phyloP scores from a whole-genome alignment of 2,113 vertebrate genomes.

The Spilogale gracilis region DNA sequence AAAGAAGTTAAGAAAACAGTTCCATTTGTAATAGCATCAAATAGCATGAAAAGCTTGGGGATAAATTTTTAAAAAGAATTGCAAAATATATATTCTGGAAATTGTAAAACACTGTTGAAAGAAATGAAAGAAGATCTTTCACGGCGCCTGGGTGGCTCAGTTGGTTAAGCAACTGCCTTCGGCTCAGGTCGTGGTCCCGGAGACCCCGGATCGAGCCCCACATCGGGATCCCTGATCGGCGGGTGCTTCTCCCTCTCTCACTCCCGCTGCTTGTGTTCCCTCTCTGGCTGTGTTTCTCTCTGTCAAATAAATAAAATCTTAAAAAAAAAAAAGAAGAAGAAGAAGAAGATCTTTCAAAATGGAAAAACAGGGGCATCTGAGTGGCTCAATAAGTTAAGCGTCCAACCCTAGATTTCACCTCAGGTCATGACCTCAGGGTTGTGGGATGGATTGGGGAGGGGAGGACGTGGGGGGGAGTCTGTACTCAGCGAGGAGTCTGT shows the following conservation, averaged over 20 bases:
- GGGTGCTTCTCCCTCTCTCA: too few species aligned
- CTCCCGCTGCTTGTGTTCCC: too few species aligned
- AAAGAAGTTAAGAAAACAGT: constrained; percentile 34
- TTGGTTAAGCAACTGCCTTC: background rate
- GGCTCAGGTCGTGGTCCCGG: too few species aligned
- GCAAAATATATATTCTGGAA: background rate
- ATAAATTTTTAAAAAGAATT: constrained; percentile 20
- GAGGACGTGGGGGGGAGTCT: background rate
- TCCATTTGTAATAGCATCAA: background rate
- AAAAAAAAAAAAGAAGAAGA: too few species aligned
- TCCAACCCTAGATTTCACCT: background rate
- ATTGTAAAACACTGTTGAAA: background rate
- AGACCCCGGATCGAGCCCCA: too few species aligned
- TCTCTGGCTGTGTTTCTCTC: too few species aligned
- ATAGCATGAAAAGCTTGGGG: background rate
- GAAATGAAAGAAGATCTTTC: background rate
- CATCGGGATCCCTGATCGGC: too few species aligned
- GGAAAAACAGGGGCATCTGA: background rate
- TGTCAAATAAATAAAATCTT: too few species aligned
- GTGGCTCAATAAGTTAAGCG: background rate
- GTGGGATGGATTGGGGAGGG: background rate
- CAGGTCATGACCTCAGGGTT: background rate
- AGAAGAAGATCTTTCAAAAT: background rate
- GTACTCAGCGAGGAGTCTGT: background rate
- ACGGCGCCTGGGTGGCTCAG: background rate